Base-by-base conservation (phyloP, 2,113 vertebrate genomes). In the Collichthys lucidus region DNA sequence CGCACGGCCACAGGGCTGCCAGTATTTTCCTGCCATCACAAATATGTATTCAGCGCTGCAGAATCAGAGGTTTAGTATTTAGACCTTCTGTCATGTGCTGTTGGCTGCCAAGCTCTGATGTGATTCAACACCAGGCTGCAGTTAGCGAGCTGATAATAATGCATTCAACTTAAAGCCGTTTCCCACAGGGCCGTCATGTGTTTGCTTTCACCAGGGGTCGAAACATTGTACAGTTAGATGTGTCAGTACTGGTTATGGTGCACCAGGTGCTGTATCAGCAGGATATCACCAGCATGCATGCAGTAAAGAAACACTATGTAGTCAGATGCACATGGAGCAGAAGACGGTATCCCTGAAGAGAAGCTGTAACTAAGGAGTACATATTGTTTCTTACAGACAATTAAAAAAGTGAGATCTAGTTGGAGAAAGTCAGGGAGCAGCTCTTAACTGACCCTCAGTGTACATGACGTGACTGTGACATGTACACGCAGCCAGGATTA, bases 21-120 rank as follows among this genome's bases (percentile, higher is more conserved):
- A 86, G 89, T 31, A 60, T 77, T 91, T 90, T 86, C 57, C 69
- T 15, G 57, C 85, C 79, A 90, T 87, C 63, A 63, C 92, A 94
- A 95, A 94, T 94, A 93, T 94, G 91, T 93, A 82, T 80, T 93
- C 87, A 87, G 77, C 73, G 75, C 68, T 52, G 86, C 80, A 87
- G 88, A 82, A 85, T 68, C 78, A 22, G 46, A 74, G 68, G 76
- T 89, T 92, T 90, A 59, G 69, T 83, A 52, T 78, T 80, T 78
- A 88, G 87, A 77, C 91, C 91, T 84, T 94, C 89, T 93, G 93
- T 79, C 80, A 86, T 79, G 80, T 46, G 70, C 81, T 63, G 53
- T 65, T 56, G 80, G 73, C 81, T 93, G 93, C 91, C 94, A 95
- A 90, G 70, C 47, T 16, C 80, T 84, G 79, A 74, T 86, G 74